Evolutionary conservation across 2,888 invertebrate species (phyloP), one percentile per base, ranked within the genome.

Genomic region (Tuberolachnus salignus): DNA sequence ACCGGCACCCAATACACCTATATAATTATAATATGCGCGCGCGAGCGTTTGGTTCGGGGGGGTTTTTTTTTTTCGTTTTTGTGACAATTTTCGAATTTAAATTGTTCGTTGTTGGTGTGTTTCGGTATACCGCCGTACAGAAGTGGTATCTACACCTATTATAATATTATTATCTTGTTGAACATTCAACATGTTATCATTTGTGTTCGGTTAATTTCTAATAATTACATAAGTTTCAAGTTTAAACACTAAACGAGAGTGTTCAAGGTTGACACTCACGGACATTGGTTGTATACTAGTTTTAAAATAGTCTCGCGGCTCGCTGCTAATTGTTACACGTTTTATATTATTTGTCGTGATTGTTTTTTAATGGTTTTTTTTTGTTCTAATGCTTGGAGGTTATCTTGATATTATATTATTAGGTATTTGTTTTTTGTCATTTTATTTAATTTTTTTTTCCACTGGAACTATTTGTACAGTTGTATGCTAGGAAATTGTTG

Each of bases 191-290:
- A n/a, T n/a, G 6, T 21, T 1, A 10, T 34, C 23, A 23, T 23
- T 57, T 57, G 26, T 51, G 34, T 73, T 42, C 6, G 21, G 21
- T 19, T 4, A 42, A 67, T 66, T 67, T 78, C 49, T 26, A 67
- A 34, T 34, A 34, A 78, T 51, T 59, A 11, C 34, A 51, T 59
- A 78, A 78, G 67, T 78, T 78, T 78, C 75, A 78, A 78, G 75
- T 78, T 78, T 67, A 72, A 34, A 73, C 23, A 78, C 75, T 59
- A 78, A 78, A 59, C 59, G 57, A 59, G 57, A 59, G 55, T 49
- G 75, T 78, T 78, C 75, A 78, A 78, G 75, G 75, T 78, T 78
- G 67, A 59, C 59, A 59, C 57, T 78, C 75, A 78, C 11, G 75
- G 75, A 78, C 75, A 34, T 67, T 26, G 46, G 46, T 49, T 51